Base-by-base conservation (phyloP, 2,113 vertebrate species). In the Nesoenas mayeri region DNA sequence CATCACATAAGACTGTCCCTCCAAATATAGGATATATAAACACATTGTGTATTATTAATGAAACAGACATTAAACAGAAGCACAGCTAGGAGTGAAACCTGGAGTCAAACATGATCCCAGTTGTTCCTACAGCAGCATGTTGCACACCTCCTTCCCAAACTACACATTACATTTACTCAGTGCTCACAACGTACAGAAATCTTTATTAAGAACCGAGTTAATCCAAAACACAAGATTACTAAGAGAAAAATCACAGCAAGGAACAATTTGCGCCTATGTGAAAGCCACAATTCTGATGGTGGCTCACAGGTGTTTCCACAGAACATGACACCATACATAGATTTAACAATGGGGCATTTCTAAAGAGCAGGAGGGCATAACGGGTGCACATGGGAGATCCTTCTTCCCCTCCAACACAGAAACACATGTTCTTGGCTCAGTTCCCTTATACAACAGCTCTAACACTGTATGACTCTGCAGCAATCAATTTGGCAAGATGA, bases 301-400 rank as follows among this genome's bases (percentile, higher is more conserved):
- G 6, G 71, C 5, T 10, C 34, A 42, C 40, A 24, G 80, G n/a
- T 44, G 6, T 36, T 62, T 32, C 64, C 57, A 66, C 64, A 77
- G 36, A 81, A 67, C 1, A 0, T 56, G 21, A 38, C 36, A 70
- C 8, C 14, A 6, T 6, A 10, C 28, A 32, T 1, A 42, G 21
- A 50, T 82, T 71, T 54, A 73, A 81, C 20, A 32, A 12, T 3
- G 28, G 19, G 17, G 66, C 21, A 32, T 12, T 50, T 36, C 24
- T 26, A 3, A 74, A 29, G 36, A n/a, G 19, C 13, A 11, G 29
- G 13, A 88, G 12, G 19, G 60, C 11, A 2, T 8, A 38, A 32
- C 4, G 7, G 17, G 13, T 5, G 1, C 0, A 0, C 4, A 2
- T 2, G n/a, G 47, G 29, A 88, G 72, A 40, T n/a, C 18, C 12